phyloP scores from a whole-genome alignment of 53 echinoderm and acorn worm genomes.

The Echinarachnius parma region DNA sequence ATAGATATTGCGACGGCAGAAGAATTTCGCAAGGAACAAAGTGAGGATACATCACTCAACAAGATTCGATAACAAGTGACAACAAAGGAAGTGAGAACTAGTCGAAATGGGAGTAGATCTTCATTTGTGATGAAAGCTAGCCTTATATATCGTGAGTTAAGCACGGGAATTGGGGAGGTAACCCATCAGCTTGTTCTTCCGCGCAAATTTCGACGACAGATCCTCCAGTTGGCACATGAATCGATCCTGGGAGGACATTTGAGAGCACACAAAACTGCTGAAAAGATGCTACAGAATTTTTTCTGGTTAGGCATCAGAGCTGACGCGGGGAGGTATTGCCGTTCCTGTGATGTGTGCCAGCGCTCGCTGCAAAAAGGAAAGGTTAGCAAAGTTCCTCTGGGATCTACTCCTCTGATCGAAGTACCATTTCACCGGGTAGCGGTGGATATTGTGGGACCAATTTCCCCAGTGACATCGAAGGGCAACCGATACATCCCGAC shows the following conservation, averaged over 20 bases:
- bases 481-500: not conserved
- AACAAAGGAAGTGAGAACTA: not conserved
- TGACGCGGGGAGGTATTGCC: conserved; percentile 46
- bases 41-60: not conserved
- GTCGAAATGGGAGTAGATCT: not conserved
- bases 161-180: conserved; percentile 18
- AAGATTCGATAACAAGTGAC: no score
- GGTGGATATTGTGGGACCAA: conserved; percentile 54
- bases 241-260: conserved; percentile 61
- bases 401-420: conserved; percentile 49
- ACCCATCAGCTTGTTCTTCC: conserved; percentile 45
- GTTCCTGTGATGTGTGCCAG: conserved; percentile 56
- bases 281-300: conserved; percentile 49
- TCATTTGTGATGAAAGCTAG: not conserved
- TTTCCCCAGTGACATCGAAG: conserved; percentile 23
- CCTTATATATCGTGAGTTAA: no score
- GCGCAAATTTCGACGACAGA: conserved; percentile 32
- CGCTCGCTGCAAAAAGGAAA: conserved; percentile 46
- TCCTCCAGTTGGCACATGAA: conserved; percentile 56
- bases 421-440: conserved; percentile 53
- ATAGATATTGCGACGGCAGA: not conserved
- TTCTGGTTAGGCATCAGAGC: conserved; percentile 55
- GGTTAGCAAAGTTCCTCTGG: conserved; percentile 58
- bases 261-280: conserved; percentile 43
- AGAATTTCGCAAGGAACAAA: conserved; percentile 11